Evolutionary conservation across 2,888 invertebrate genomes (phyloP), one percentile per base, ranked within the genome.

Genomic region (Myopa tessellatipennis): DNA sequence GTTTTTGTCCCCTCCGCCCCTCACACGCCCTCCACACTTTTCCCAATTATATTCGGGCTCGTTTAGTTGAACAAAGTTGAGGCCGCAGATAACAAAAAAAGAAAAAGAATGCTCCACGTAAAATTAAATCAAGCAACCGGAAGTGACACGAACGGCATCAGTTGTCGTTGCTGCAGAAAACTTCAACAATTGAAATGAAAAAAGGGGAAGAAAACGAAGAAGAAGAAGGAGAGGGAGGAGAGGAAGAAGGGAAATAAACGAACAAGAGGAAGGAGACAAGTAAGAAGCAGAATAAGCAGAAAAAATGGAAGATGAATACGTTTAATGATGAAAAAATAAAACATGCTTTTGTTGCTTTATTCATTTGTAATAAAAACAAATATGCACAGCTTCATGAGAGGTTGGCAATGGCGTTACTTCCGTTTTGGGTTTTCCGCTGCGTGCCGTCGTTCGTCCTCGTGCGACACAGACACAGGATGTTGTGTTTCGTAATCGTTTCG

Each of bases 311-410:
- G 26, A 63, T 36, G 16, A 65, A 26, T 65, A 26, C 16, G 6
- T 36, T 16, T 34, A 65, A 65, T 50, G 34, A 65, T 34, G 36
- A 65, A 65, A 16, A 65, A 65, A 36, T 34, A 65, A 65, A 65
- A 65, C 10, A 36, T 38, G 38, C 58, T 68, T 45, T 68, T 65
- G 65, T 36, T 68, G 67, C 18, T 45, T 38, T 18, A 68, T 68
- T 68, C 40, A 45, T 68, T 40, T 68, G 65, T 26, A 45, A 68
- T 68, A 40, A 38, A 68, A 68, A 40, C n/a, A 40, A 68, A 38
- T 68, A 26, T 68, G 10, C 36, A 16, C 1, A 16, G 65, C 65
- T 36, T 34, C 36, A 36, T 65, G 26, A 36, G 34, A 26, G 65
- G 34, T 36, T 36, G 26, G 65, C 26, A 65, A 65, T 65, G 65